These are phyloP conservation scores for Ectemnius lituratus DNA, from an alignment of 2,888 invertebrate genomes.

Conservation along the genomic window DNA sequence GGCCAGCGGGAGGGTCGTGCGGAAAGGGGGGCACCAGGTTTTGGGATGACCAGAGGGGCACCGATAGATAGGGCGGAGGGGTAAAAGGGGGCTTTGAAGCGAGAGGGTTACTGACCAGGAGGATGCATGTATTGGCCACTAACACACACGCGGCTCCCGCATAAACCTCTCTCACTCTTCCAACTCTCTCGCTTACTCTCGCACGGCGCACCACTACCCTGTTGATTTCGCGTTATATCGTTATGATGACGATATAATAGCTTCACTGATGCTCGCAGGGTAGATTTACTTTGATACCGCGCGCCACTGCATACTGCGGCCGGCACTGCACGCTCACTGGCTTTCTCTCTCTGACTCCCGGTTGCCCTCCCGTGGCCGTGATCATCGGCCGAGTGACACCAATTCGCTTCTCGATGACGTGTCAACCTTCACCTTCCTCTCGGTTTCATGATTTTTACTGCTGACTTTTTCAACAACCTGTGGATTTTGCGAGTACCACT, in stretches of 20 bases:
- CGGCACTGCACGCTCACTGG: conserved; percentile 7
- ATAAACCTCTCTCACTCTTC: conserved; percentile 4
- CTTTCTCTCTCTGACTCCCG: neutral
- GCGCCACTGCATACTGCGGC: conserved; percentile 7
- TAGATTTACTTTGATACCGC: conserved; percentile 66
- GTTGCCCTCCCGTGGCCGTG: conserved; percentile 14
- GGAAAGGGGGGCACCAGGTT: conserved; percentile 23
- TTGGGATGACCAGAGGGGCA: conserved; percentile 37
- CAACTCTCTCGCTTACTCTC: conserved; percentile 34
- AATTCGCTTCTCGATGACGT: conserved; percentile 1
- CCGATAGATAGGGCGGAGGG: conserved; percentile 30
- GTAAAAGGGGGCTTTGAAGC: conserved; percentile 19
- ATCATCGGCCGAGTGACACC: conserved; percentile 10
- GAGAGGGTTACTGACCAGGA: conserved; percentile 15
- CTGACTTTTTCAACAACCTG: too few relatives aligned
- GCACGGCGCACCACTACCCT: conserved; percentile 66
- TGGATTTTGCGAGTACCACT: too few relatives aligned
- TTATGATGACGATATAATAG: conserved; percentile 77
- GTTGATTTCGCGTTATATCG: conserved; percentile 77
- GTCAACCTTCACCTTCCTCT: too few relatives aligned
- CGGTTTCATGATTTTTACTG: too few relatives aligned
- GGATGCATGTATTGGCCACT: conserved; percentile 67
- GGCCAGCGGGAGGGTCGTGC: conserved; percentile 34
- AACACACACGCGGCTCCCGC: conserved; percentile 72
- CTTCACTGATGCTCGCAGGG: conserved; percentile 67